These are phyloP conservation scores for Synergus japonicus DNA, from an alignment of 2,888 invertebrate genomes.

Conservation along the genomic window DNA sequence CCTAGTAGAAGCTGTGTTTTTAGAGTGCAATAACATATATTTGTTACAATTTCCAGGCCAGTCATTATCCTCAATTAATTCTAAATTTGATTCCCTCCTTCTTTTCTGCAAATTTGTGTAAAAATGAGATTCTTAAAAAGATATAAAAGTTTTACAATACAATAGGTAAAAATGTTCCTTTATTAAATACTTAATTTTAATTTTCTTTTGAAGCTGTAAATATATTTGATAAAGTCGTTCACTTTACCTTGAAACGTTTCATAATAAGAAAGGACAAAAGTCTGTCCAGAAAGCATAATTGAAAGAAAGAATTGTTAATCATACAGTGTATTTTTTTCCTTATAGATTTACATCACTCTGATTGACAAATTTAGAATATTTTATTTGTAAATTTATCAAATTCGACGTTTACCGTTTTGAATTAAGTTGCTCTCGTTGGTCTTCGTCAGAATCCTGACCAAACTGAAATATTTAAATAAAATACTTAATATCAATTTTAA, in stretches of 20 bases:
- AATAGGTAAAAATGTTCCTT: not conserved
- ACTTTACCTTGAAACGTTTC: conserved; percentile 33
- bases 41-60: conserved; percentile 33
- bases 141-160: not conserved
- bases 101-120: conserved; percentile 11
- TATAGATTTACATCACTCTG: not conserved
- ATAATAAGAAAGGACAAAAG: conserved; percentile 28
- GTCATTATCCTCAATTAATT: conserved; percentile 22
- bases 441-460: not conserved
- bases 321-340: not conserved
- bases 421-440: conserved; percentile 1
- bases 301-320: conserved; percentile 11
- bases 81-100: conserved; percentile 3
- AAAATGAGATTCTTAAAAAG: not conserved
- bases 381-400: not conserved
- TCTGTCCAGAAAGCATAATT: conserved; percentile 21
- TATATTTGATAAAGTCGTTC: conserved; percentile 5
- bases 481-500: conserved; percentile 1
- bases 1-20: conserved; percentile 33
- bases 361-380: not conserved
- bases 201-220: not conserved
- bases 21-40: conserved; percentile 5
- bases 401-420: conserved; percentile 8
- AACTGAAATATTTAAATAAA: not conserved
- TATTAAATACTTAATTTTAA: not conserved